phyloP scores from a whole-genome alignment of 2,797 vertebrate species.

The Rhinella marina region DNA sequence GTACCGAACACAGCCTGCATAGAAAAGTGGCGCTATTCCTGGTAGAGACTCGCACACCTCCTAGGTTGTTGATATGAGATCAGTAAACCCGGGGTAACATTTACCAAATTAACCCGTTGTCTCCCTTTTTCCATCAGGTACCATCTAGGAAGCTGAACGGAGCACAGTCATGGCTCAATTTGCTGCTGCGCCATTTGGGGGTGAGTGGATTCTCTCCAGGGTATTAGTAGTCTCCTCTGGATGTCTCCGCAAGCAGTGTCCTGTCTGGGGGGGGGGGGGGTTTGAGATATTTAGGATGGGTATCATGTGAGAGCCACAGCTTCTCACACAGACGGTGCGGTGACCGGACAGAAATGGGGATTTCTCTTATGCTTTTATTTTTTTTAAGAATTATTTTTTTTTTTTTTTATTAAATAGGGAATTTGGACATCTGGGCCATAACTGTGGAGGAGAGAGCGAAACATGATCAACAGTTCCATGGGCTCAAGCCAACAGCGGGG shows the following conservation, averaged over 20 bases:
- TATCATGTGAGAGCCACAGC: neutral
- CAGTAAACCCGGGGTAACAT: too few relatives aligned
- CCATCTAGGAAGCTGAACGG: conserved; percentile 77
- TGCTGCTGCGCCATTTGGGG: conserved; percentile 91
- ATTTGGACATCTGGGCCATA: conserved; percentile 94
- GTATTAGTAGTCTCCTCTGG: too few relatives aligned
- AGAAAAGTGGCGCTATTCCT: too few relatives aligned
- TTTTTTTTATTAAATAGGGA: conserved; percentile 73
- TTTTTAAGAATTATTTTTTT: neutral
- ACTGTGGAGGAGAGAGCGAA: conserved; percentile 95
- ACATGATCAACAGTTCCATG: conserved; percentile 97
- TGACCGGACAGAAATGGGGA: neutral
- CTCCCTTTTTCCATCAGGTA: conserved; percentile 73
- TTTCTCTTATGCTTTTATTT: neutral
- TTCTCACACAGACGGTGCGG: neutral
- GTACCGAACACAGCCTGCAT: too few relatives aligned
- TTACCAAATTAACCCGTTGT: neutral
- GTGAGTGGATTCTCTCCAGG: conserved; percentile 74
- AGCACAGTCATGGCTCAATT: conserved; percentile 97
- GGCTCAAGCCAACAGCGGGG: conserved; percentile 89
- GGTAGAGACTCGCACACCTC: too few relatives aligned
- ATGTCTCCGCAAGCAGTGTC: neutral
- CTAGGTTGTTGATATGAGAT: too few relatives aligned
- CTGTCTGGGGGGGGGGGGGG: neutral
- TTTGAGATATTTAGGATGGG: too few relatives aligned